Base-by-base conservation (phyloP, 2,113 vertebrate genomes). In the Sardina pilchardus region DNA sequence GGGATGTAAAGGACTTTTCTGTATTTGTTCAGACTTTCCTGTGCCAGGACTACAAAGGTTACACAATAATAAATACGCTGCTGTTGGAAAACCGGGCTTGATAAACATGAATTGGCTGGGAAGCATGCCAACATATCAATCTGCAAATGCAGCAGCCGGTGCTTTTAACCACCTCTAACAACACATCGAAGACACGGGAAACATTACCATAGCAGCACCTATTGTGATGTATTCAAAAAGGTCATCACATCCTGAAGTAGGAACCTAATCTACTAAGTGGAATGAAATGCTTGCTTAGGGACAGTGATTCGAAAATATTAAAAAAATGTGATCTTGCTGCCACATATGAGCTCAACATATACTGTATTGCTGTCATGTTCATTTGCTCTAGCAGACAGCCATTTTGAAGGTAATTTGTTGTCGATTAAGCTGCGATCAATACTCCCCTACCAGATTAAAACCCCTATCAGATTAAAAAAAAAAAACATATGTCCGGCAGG, bases 21-120 rank as follows among this genome's bases (percentile, higher is more conserved):
- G 59, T 47, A 83, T 86, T 89, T 86, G n/a, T 87, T 80, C 45
- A 89, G 87, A 48, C 45, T 56, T 88, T 90, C 89, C 89, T 85
- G 71, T 86, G 82, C 86, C 50, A 89, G 81, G 44, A 71, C 45
- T 48, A 80, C 81, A 85, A 30, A 50, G 81, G 43, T 75, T 75
- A 59, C 24, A 48, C 14, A 85, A 86, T 82, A 88, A 87, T 84
- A 88, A 83, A 84, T 85, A 71, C 50, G 81, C 42, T 88, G 81
- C 86, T 81, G 6, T 44, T 82, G 59, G 17, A 80, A 42, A 4
- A 16, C 26, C 14, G 3, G 53, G 5, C 53, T 56, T 44, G 75
- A 86, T 85, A 82, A 85, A 85, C 85, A 86, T 67, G 30, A 16
- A 39, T 42, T 78, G 71, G 24, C 30, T 81, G 44, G 75, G 81